These are phyloP conservation scores for Sarcophaga bullata DNA, from an alignment of 1,140 invertebrate genomes.

Conservation along the genomic window DNA sequence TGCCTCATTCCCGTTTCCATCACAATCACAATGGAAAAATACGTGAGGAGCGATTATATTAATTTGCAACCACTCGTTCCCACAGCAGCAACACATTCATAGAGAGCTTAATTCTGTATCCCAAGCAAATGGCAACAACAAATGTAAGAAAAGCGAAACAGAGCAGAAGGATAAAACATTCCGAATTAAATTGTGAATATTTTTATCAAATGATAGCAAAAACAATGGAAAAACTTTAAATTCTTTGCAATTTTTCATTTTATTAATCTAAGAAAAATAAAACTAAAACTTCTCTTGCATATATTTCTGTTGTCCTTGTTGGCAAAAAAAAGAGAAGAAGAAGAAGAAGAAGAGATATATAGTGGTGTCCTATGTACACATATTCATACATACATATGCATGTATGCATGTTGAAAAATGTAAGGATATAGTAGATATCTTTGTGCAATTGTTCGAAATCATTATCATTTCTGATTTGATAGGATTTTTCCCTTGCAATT, in stretches of 20 bases:
- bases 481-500: conserved; percentile 33
- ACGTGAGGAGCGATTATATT: background rate
- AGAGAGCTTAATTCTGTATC: background rate
- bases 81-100: too few species aligned
- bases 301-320: background rate
- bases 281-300: background rate
- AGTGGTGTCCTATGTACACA: background rate
- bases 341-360: too few species aligned
- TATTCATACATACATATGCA: background rate
- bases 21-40: background rate
- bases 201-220: conserved; percentile 7
- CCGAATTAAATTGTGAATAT: background rate
- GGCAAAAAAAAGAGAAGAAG: background rate
- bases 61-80: background rate
- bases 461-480: conserved; percentile 55
- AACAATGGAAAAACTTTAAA: background rate
- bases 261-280: background rate
- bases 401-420: background rate
- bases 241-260: background rate
- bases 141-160: background rate
- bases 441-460: conserved; percentile 45
- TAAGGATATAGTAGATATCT: background rate
- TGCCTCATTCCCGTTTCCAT: conserved; percentile 3
- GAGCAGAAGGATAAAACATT: background rate
- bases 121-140: background rate